Evolutionary conservation across 2,888 invertebrate species (phyloP).

Genomic region (Melitaea athalia): DNA sequence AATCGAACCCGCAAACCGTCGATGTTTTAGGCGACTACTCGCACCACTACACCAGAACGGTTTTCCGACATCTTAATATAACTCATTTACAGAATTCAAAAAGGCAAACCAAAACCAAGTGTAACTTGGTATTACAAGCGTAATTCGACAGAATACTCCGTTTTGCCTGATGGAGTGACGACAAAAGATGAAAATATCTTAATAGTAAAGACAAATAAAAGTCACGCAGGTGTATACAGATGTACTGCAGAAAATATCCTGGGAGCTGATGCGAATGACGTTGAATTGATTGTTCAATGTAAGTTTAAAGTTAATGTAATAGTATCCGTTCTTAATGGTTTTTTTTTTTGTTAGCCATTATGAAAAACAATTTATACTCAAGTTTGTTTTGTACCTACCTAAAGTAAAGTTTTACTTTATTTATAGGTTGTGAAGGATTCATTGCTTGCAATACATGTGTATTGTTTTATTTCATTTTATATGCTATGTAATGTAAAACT

Average conservation of each 20-base stretch:
- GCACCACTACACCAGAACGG: too few species aligned
- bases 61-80: background rate
- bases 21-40: too few species aligned
- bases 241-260: conserved; percentile 65
- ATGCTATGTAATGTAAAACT: too few species aligned
- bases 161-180: conserved; percentile 42
- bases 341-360: too few species aligned
- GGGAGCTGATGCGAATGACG: conserved; percentile 58
- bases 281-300: conserved; percentile 64
- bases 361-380: too few species aligned
- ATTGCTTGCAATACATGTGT: too few species aligned
- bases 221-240: conserved; percentile 60
- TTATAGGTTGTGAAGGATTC: too few species aligned
- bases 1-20: too few species aligned
- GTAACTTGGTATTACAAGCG: conserved; percentile 57
- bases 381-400: too few species aligned
- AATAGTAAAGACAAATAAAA: conserved; percentile 51
- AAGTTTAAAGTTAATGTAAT: conserved; percentile 45
- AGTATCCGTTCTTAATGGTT: too few species aligned
- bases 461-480: too few species aligned
- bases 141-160: conserved; percentile 40
- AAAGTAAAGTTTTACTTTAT: too few species aligned
- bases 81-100: conserved; percentile 49
- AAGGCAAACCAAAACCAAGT: conserved; percentile 62
- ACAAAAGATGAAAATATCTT: conserved; percentile 42